Evolutionary conservation across 1,140 invertebrate species (phyloP).

Genomic region (Eurosta solidaginis): DNA sequence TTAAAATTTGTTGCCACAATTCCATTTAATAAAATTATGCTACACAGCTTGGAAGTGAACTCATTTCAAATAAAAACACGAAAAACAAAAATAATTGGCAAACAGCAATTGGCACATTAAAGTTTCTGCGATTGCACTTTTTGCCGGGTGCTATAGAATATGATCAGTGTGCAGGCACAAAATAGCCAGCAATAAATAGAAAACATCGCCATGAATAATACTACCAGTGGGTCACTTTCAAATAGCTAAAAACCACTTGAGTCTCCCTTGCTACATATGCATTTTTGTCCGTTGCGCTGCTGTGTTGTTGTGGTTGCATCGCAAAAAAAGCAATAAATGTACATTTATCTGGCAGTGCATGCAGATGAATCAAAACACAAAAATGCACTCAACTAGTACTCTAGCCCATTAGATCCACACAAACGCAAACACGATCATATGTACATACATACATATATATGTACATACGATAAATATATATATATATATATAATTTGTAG

Average conservation of each 20-base stretch:
- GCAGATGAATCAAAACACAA: not conserved
- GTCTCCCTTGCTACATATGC: too few species aligned
- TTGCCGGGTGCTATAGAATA: not conserved
- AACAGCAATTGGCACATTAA: slow-evolving; percentile 15
- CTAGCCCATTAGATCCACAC: not conserved
- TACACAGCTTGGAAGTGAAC: not conserved
- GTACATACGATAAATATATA: too few species aligned
- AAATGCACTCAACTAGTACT: not conserved
- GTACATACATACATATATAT: not conserved
- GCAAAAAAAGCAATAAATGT: not conserved
- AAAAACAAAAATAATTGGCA: not conserved
- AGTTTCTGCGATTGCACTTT: slow-evolving; percentile 19
- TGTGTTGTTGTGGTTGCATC: not conserved
- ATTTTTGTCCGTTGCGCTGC: not conserved
- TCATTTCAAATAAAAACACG: too few species aligned
- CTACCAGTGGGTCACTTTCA: not conserved
- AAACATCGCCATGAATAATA: not conserved
- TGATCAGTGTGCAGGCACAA: not conserved
- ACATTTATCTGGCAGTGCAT: not conserved
- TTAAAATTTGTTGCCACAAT: not conserved
- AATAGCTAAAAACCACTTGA: not conserved
- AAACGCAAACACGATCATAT: too few species aligned
- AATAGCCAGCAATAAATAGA: not conserved
- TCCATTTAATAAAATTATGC: not conserved
- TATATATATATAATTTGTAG: too few species aligned